Conservation (phyloP, 1,140 invertebrate genomes). For the Steinernema khuongi region DNA sequence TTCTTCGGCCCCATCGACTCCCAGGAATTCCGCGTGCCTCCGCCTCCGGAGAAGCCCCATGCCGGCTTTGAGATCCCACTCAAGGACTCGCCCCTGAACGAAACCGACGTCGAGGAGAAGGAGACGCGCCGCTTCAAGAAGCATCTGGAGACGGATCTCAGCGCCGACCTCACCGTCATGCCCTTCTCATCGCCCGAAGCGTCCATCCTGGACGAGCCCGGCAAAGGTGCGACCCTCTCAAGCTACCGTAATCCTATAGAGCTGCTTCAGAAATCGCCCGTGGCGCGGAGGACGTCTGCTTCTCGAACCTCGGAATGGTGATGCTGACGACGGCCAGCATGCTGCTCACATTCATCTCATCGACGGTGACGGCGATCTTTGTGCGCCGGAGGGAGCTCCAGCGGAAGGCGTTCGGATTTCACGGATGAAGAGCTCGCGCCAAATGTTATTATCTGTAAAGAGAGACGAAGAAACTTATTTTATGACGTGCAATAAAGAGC, state of each 20-base stretch:
- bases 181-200: slow-evolving; percentile 13
- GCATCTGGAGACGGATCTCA: slow-evolving; percentile 47
- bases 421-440: neutral
- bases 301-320: neutral
- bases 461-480: no score
- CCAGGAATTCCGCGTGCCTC: slow-evolving; percentile 25
- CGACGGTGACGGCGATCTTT: neutral
- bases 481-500: no score
- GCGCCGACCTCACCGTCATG: slow-evolving; percentile 42
- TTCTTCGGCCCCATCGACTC: neutral
- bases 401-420: neutral
- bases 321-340: neutral
- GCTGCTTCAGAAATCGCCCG: neutral
- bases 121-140: slow-evolving; percentile 22
- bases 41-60: slow-evolving; percentile 18
- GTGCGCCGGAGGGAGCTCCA: neutral
- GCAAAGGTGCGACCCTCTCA: neutral
- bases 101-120: slow-evolving; percentile 13
- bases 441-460: neutral
- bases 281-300: neutral
- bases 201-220: neutral
- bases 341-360: neutral
- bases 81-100: slow-evolving; percentile 31
- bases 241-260: neutral
- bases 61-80: slow-evolving; percentile 26